Percentiles rank a stretch among this genome's conserved stretches.
Conservation (phyloP, 2,797 vertebrate species). For the Pterois miles region DNA sequence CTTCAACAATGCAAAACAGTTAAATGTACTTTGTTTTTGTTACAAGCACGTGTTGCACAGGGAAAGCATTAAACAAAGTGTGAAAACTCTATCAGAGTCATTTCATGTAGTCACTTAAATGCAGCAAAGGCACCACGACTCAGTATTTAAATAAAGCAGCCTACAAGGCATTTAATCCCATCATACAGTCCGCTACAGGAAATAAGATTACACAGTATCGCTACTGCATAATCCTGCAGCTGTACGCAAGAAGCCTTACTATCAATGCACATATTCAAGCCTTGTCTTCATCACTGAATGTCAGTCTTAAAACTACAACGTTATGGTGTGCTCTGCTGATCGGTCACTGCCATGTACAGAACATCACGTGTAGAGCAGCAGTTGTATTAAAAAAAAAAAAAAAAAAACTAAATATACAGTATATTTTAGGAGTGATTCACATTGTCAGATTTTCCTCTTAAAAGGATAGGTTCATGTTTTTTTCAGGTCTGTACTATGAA, state of each 20-base stretch:
- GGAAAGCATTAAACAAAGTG: not conserved
- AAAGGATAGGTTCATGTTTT: not conserved
- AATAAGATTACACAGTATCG: not conserved
- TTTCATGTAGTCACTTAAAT: not conserved
- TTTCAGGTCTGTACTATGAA: not conserved
- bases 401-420: not conserved
- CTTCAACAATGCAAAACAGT: conserved; percentile 33
- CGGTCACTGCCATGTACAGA: conserved; percentile 30
- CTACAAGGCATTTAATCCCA: not conserved
- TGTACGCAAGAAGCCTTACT: conserved; percentile 50
- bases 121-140: not conserved
- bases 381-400: no score
- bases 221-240: not conserved
- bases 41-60: not conserved
- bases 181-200: not conserved
- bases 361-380: not conserved
- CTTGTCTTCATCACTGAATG: conserved; percentile 33
- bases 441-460: not conserved
- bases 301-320: not conserved
- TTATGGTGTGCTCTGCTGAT: not conserved
- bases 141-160: not conserved
- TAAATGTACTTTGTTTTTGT: conserved; percentile 5
- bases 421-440: not conserved
- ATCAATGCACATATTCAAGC: conserved; percentile 23
- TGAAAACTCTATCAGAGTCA: not conserved